phyloP scores from a whole-genome alignment of 2,113 vertebrate species.

The Corvus moneduloides region DNA sequence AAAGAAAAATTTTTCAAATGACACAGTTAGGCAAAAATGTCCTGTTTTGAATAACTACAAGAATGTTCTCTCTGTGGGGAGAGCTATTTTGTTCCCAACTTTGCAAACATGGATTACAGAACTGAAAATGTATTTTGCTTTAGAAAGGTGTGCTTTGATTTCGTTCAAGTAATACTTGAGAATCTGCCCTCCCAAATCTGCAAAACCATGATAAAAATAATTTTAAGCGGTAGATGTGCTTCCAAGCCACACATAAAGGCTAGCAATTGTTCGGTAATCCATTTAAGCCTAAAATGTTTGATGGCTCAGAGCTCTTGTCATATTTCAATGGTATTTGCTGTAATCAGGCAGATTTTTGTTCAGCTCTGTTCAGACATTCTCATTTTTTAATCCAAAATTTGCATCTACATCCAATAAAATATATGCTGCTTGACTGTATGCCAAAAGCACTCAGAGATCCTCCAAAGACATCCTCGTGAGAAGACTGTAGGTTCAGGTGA shows the following conservation, averaged over 20 bases:
- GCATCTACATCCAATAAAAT: neutral
- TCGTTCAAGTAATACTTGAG: neutral
- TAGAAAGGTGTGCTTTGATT: neutral
- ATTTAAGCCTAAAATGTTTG: neutral
- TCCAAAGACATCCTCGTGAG: neutral
- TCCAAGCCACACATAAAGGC: neutral
- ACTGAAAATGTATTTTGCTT: conserved; percentile 1
- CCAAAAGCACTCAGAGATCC: neutral
- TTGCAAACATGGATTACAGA: neutral
- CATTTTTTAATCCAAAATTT: conserved; percentile 13
- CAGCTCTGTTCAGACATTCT: neutral
- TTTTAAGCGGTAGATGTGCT: neutral
- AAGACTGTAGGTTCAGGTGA: neutral
- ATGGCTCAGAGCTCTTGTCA: neutral
- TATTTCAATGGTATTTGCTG: conserved; percentile 1
- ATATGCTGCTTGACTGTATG: neutral
- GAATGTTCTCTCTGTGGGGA: neutral
- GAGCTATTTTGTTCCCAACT: neutral
- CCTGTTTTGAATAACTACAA: conserved; percentile 29
- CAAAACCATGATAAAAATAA: neutral
- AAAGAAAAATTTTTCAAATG: conserved; percentile 43
- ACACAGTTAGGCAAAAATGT: conserved; percentile 22
- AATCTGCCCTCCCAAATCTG: neutral
- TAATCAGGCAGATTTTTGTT: neutral
- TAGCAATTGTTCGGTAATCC: neutral